Evolutionary conservation across 2,113 vertebrate species (phyloP).

Genomic region (Crocuta crocuta): DNA sequence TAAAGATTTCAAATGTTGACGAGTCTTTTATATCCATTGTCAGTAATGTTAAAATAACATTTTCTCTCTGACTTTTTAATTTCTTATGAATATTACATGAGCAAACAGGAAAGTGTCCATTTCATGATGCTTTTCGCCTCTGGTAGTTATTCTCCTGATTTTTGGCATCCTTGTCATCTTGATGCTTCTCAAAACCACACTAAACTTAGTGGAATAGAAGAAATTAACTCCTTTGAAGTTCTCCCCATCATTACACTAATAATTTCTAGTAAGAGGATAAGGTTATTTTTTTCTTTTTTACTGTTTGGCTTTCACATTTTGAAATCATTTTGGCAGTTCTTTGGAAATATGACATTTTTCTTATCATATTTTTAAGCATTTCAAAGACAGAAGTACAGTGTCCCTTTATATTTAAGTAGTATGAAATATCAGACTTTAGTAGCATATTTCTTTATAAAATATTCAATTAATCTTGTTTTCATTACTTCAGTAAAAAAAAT

Average conservation of each 20-base stretch:
- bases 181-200: background rate
- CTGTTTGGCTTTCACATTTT: background rate
- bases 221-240: background rate
- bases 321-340: background rate
- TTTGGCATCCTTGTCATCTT: background rate
- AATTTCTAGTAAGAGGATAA: background rate
- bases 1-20: background rate
- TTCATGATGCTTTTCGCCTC: background rate
- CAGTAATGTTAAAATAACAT: background rate
- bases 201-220: background rate
- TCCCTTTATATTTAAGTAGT: slow-evolving; percentile 6
- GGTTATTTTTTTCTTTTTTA: background rate
- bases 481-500: background rate
- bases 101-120: background rate
- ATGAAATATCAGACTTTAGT: background rate
- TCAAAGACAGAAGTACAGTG: background rate
- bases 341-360: background rate
- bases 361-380: background rate
- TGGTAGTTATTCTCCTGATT: background rate
- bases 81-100: background rate
- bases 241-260: background rate
- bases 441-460: background rate
- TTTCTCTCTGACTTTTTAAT: background rate
- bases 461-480: background rate
- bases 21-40: background rate